Evolutionary conservation across 2,888 invertebrate species (phyloP), one percentile per base, ranked within the genome.

Genomic region (Serripes groenlandicus): DNA sequence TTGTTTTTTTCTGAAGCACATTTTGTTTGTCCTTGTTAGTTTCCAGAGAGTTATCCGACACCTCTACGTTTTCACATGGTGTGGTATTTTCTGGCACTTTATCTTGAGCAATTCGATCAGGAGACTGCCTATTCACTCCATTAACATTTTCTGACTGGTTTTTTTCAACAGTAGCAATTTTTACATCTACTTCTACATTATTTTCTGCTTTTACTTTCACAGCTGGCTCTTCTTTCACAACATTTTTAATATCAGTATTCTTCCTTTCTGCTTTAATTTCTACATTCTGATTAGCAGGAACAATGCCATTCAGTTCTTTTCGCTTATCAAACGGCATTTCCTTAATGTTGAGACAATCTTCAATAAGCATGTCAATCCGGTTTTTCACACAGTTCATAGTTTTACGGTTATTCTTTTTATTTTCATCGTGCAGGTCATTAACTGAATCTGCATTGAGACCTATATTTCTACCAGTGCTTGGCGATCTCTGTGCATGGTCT

Each of bases 351-450:
- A 89, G 70, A 58, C 86, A 89, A 28, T 86, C 86, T 73, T 89
- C 89, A 26, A 89, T 89, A 30, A 89, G 79, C 74, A 84, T 86
- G 78, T 89, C 89, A 73, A 89, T 87, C 26, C 86, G 79, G 9
- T 85, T 86, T 69, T 87, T 89, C n/a, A 89, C 87, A 76, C 87
- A 89, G 30, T 79, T 49, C 21, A 83, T 34, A 5, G 60, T 32
- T 21, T 71, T 37, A 21, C 23, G n/a, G 26, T 56, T 21, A 30
- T 54, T 60, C 26, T 60, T 49, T 52, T 74, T 79, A 32, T 64
- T 71, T 23, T 62, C 66, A 30, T 23, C 34, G 11, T 37, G 34
- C 49, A 21, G 32, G n/a, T 62, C 56, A 15, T n/a, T 4, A n/a
- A 35, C 7, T n/a, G 64, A 23, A 15, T 18, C 35, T 23, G n/a